phyloP scores from a whole-genome alignment of 2,888 invertebrate genomes.

The Bursaphelenchus okinawaensis region DNA sequence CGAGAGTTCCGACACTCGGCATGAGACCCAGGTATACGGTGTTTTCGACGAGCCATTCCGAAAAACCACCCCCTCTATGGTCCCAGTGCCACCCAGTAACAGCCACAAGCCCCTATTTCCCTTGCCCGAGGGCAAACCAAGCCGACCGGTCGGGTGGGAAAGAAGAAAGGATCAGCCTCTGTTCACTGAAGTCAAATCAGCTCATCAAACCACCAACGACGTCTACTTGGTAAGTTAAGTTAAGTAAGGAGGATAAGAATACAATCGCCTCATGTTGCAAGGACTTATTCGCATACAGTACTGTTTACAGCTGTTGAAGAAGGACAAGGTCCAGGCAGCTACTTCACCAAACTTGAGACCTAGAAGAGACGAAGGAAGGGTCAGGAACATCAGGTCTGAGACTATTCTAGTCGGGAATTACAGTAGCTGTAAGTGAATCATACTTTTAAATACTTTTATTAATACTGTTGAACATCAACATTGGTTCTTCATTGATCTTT shows the following conservation, averaged over 20 bases:
- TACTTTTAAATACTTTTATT: too few species aligned
- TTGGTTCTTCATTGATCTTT: too few species aligned
- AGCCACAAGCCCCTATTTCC: neutral
- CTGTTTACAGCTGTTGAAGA: neutral
- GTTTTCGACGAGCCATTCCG: neutral
- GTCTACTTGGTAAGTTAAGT: neutral
- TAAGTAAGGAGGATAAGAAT: too few species aligned
- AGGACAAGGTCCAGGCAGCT: neutral
- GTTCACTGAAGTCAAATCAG: neutral
- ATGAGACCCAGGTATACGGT: conserved; percentile 9
- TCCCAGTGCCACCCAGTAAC: neutral
- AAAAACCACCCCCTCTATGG: neutral
- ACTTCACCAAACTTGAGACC: neutral
- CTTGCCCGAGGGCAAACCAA: neutral
- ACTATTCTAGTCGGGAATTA: neutral
- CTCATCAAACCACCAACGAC: neutral
- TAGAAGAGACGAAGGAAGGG: neutral
- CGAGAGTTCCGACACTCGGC: conserved; percentile 13
- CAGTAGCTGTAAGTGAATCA: neutral
- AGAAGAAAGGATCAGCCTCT: neutral
- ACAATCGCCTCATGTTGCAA: too few species aligned
- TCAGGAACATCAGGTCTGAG: neutral
- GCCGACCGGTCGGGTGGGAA: neutral
- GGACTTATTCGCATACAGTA: neutral
- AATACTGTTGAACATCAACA: too few species aligned